These are phyloP conservation scores for Ephialtes manifestator DNA, from an alignment of 2,888 invertebrate species.

Conservation along the genomic window DNA sequence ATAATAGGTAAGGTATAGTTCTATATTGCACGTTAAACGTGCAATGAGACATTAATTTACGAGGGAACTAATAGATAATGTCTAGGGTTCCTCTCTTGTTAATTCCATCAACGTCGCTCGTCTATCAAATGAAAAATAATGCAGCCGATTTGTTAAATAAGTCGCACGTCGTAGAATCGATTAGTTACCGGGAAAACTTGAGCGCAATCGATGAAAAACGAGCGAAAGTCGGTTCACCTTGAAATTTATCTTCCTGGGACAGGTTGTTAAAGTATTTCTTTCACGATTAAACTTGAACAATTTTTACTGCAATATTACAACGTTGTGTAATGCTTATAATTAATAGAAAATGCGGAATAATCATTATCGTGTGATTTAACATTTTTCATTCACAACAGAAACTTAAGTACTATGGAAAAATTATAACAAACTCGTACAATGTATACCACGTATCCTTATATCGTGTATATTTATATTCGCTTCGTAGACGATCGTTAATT, in stretches of 20 bases:
- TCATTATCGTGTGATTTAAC: constrained; percentile 33
- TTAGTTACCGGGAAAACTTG: not conserved
- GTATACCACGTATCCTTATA: constrained; percentile 3
- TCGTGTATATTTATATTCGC: constrained; percentile 19
- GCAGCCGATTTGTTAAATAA: not conserved
- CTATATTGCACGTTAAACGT: constrained; percentile 61
- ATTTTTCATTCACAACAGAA: constrained; percentile 46
- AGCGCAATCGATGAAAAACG: not conserved
- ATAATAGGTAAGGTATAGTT: constrained; percentile 56
- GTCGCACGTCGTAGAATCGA: not conserved
- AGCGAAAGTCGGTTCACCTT: constrained; percentile 40
- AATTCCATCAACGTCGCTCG: constrained; percentile 3
- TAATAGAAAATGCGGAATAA: constrained; percentile 45
- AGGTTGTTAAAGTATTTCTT: constrained; percentile 23
- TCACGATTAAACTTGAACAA: constrained; percentile 35
- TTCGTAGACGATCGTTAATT: constrained; percentile 15
- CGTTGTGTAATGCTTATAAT: constrained; percentile 30
- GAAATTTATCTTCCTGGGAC: constrained; percentile 32
- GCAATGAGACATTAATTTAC: constrained; percentile 61
- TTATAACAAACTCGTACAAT: constrained; percentile 31
- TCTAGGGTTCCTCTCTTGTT: constrained; percentile 1
- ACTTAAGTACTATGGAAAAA: constrained; percentile 53
- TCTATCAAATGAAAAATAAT: not conserved
- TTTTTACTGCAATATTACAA: constrained; percentile 58
- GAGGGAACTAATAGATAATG: constrained; percentile 29